Evolutionary conservation across 1,140 invertebrate species (phyloP), one percentile per base, ranked within the genome.

Genomic region (Cherax quadricarinatus): DNA sequence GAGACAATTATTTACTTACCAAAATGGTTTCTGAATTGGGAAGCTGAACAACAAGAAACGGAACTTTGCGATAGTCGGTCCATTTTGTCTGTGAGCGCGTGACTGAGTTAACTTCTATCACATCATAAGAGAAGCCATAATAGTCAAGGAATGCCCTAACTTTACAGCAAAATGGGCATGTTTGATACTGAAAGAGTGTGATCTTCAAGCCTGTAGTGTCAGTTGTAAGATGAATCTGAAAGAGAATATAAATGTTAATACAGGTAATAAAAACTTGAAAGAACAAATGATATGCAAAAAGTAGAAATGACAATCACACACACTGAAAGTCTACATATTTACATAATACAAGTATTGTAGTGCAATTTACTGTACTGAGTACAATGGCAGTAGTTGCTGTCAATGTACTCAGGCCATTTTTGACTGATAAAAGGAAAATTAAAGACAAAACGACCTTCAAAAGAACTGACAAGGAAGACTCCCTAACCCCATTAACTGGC

Each of bases 91-190:
- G 97, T 94, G 97, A 97, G 62, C 98, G 96, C 0, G 98, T 96
- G 3, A 99, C 98, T 57, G 98, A 98, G 96, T 99, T 98, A 0
- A 99, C 99, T 96, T 99, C 99, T 21, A 99, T 97, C 21, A 99
- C 96, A 94, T 99, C 97, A 95, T 99, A 99, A 0, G 98, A 98
- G 85, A 99, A 96, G 6, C 99, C 99, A 95, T 98, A 97, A 94
- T 97, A 98, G 95, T 99, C 98, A 5, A 99, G 95, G 95, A 98
- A 98, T 24, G 98, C 97, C 92, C 99, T 96, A 0, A 99, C 98
- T 96, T 99, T 99, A 94, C 98, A 99, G 95, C 99, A 99, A 95
- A 99, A 99, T 57, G 99, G 99, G 95, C 99, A 99, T 4, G 98
- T 99, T 94, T 99, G 97, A 95, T 99, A 99, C 96, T 99, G 99